Base-by-base conservation (phyloP, 2,113 vertebrate genomes). In the Oenanthe melanoleuca region DNA sequence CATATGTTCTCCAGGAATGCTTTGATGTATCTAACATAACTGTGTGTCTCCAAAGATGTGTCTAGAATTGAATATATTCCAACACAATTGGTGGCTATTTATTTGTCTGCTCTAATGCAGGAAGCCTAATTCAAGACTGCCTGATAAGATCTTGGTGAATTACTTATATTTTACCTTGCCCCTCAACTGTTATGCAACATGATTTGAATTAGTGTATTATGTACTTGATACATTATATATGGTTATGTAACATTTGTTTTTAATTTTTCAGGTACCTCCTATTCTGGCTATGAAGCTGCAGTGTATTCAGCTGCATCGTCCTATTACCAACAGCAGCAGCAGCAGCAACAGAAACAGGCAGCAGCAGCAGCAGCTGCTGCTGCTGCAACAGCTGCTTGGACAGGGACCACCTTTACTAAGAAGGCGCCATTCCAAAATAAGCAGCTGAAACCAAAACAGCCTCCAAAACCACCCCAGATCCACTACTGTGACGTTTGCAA, bases 401-500 rank as follows among this genome's bases (percentile, higher is more conserved):
- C 98, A 21, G 99, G 99, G 78, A 99, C 98, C 98, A 99, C 99
- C 47, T 99, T 99, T 97, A 99, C 99, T 80, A 99, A 99, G 98
- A 99, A 99, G 97, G 92, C 98, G 70, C 98, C 99, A 94, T 99
- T 99, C 98, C 99, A 99, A 97, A 99, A 98, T 95, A 99, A 99
- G 95, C 99, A 99, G 95, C 98, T 99, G 80, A 99, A 99, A 95
- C 99, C 99, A 95, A 99, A 99, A 80, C 99, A 99, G 94, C 98
- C 99, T 26, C 99, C 99, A 63, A 99, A 99, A 95, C 99, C 99
- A 3, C 99, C 99, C 49, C 99, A 99, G 98, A 99, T 99, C 96
- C 99, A 99, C 97, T 99, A 99, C 96, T 99, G 99, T 95, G 99
- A 99, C 10, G 99, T 99, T 92, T 99, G 99, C 96, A 99, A 99